These are phyloP conservation scores for Rattus norvegicus DNA, from an alignment of 2,113 vertebrate genomes.

Conservation along the genomic window GRCr8 NC_086025.1:6668001-6668500, in stretches of 20 bases:
- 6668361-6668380: constrained; percentile 67
- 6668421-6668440: constrained; percentile 65
- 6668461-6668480: constrained; percentile 62
- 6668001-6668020: constrained; percentile 22
- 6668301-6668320: constrained; percentile 63
- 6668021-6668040: constrained; percentile 68
- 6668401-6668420: constrained; percentile 67
- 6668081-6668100: constrained; percentile 58
- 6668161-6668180: constrained; percentile 72
- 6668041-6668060: constrained; percentile 60
- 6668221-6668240: constrained; percentile 68
- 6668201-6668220: constrained; percentile 72
- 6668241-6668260: constrained; percentile 61
- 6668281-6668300: constrained; percentile 47
- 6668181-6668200: constrained; percentile 72
- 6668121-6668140: constrained; percentile 61
- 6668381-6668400: constrained; percentile 70
- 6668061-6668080: constrained; percentile 3
- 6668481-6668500: constrained; percentile 58
- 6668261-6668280: constrained; percentile 63
- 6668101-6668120: constrained; percentile 62
- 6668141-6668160: constrained; percentile 71
- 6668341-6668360: constrained; percentile 68
- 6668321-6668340: constrained; percentile 57
- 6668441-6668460: constrained; percentile 57